These are phyloP conservation scores for Diploscapter pachys DNA, from an alignment of 1,140 invertebrate species.

Conservation along the genomic window DNA sequence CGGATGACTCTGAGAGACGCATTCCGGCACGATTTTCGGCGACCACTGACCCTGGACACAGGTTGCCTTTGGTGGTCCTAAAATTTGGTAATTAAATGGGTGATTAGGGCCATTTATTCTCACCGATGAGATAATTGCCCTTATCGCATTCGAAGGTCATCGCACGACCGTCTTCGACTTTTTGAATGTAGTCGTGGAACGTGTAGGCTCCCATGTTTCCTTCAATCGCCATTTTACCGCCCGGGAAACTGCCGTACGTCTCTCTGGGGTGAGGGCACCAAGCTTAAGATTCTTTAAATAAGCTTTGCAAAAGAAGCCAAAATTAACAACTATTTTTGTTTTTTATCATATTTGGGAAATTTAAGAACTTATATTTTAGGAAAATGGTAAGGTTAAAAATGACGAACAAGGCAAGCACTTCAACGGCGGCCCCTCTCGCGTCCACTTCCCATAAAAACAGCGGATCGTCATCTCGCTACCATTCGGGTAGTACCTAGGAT, in stretches of 20 bases:
- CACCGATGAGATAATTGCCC: slow-evolving; percentile 75
- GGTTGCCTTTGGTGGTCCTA: slow-evolving; percentile 83
- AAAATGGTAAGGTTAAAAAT: no score
- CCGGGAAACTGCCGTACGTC: slow-evolving; percentile 72
- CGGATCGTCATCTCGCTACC: slow-evolving; percentile 76
- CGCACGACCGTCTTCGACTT: slow-evolving; percentile 75
- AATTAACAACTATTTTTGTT: no score
- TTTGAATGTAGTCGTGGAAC: slow-evolving; percentile 88
- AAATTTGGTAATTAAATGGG: slow-evolving; percentile 13
- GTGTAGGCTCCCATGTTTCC: slow-evolving; percentile 96
- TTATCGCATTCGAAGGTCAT: slow-evolving; percentile 94
- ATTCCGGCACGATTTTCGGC: slow-evolving; percentile 66
- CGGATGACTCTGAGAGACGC: slow-evolving; percentile 43
- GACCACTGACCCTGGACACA: slow-evolving; percentile 85
- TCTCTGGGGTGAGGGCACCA: slow-evolving; percentile 80
- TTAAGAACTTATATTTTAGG: no score
- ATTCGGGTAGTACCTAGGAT: slow-evolving; percentile 79
- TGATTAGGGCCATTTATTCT: slow-evolving; percentile 8
- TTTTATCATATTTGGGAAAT: no score
- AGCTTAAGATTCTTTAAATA: slow-evolving; percentile 64
- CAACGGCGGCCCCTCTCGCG: slow-evolving; percentile 70
- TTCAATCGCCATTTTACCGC: slow-evolving; percentile 86
- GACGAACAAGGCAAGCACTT: slow-evolving; percentile 48
- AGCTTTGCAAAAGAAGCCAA: no score
- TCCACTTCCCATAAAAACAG: slow-evolving; percentile 89